phyloP scores from a whole-genome alignment of 2,797 vertebrate genomes.

The Eospalax fontanierii region DNA sequence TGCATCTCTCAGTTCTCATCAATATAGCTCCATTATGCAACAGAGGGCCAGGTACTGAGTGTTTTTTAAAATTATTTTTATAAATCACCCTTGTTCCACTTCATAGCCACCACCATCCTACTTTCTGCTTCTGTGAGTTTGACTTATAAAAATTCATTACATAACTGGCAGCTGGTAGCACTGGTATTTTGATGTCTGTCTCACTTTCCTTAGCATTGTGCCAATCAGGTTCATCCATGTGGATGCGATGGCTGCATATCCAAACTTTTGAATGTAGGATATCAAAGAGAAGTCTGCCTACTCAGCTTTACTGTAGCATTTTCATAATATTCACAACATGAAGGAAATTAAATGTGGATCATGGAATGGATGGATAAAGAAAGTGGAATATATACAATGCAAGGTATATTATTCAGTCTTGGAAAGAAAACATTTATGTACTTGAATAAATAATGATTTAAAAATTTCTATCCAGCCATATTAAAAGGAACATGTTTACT shows the following conservation, averaged over 20 bases:
- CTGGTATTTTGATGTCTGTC: not conserved
- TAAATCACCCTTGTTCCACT: rapidly evolving
- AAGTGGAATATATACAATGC: not conserved
- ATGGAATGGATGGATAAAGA: not conserved
- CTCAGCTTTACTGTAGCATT: not conserved
- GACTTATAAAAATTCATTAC: not conserved
- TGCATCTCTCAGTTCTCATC: too few species aligned
- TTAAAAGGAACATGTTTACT: not conserved
- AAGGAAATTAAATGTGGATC: not conserved
- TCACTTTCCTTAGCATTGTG: not conserved
- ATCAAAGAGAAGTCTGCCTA: not conserved
- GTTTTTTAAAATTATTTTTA: too few species aligned
- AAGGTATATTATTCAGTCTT: not conserved
- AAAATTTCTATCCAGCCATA: not conserved
- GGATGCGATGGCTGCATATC: not conserved
- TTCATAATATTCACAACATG: not conserved
- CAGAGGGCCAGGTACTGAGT: too few species aligned
- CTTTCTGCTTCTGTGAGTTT: not conserved
- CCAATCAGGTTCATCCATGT: not conserved
- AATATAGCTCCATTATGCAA: too few species aligned
- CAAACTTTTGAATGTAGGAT: not conserved
- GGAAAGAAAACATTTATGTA: not conserved
- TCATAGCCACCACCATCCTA: not conserved
- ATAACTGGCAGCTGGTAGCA: too few species aligned
- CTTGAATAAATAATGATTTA: not conserved